Base-by-base conservation (phyloP, 1,140 invertebrate genomes). In the Drosophila kurseongensis region DNA sequence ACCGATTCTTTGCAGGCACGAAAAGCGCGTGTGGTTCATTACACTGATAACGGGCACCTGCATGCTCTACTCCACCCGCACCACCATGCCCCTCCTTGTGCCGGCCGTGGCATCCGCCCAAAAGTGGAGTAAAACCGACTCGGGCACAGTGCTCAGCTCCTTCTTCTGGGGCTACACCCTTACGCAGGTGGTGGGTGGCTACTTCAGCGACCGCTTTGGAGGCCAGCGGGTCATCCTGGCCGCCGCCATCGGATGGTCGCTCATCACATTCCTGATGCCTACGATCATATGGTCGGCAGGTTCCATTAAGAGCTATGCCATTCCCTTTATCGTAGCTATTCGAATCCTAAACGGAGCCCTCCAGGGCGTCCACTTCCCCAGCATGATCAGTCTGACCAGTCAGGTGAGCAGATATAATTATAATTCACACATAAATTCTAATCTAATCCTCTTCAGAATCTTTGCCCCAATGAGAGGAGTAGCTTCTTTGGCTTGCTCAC, bases 81-180 rank as follows among this genome's bases (percentile, higher is more conserved):
- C 95, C 29, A 95, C 95, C 12, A 94, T 96, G 90, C 96, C 96
- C 13, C 90, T 96, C 54, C 93, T 95, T 68, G 93, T 95, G 47
- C 94, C 95, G 12, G 92, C 94, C 7, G 94, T 96, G 67, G 94
- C 95, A 35, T 93, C 95, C 72, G 95, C 96, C 68, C 94, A 95
- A 84, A 93, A 94, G 42, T 96, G 95, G 95, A 95, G 94, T 76
- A 96, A 96, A 93, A 94, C 95, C 32, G 94, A 96, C 75, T 95
- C 95, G 14, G 96, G 96, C 4, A 95, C 95, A 2, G 94, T 96
- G 47, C 81, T 96, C 9, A 96, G 95, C 5, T 95, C 95, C 32
- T 96, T 96, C 82, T 96, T 96, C 81, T 96, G 96, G 95, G 96
- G 96, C 52, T 96, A 96, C 75, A 95, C 95, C 0, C 84, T 96